Evolutionary conservation across 2,888 invertebrate genomes (phyloP), one percentile per base, ranked within the genome.

Genomic region (Theretra japonica): DNA sequence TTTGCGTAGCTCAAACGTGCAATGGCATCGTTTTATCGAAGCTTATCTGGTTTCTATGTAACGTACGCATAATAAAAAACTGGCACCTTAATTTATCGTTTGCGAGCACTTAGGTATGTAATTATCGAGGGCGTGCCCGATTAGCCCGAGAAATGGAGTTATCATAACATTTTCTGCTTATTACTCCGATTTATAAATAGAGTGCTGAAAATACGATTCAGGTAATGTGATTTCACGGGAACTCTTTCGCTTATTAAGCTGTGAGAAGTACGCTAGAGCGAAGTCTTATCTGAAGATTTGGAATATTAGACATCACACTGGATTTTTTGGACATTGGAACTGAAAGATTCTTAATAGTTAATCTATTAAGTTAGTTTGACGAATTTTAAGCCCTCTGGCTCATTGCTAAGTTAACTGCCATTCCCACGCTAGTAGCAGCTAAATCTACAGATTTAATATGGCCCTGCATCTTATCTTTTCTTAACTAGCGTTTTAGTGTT

Each of bases 21-120:
- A 28, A 41, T 65, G 65, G 6, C 65, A 65, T 23, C 23, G 41
- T 17, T 41, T 65, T 65, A 65, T 65, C 65, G 48, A 21, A 15
- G 65, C 65, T 65, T 65, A 65, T 65, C 65, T 41, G 23, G 41
- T 65, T 65, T 48, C 65, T 65, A 48, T 48, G 23, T 33, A 25
- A 65, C 21, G 41, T 23, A 48, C 48, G 48, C 23, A 21, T 65
- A 65, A 65, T 60, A 60, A 60, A 60, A 23, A 65, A 65, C 65
- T 48, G 65, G 41, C 65, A 65, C 65, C 23, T 65, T 65, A 65
- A 65, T 48, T 65, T 65, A 65, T 65, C 65, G 41, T 30, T 5
- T 23, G 48, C 65, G 23, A 48, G 48, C 65, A 48, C 65, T 48
- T 65, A 23, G 21, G 65, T 48, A 41, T 48, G 65, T 65, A 48